Conservation (phyloP, 2,888 invertebrate genomes). For the Hypomecis atomaria region DNA sequence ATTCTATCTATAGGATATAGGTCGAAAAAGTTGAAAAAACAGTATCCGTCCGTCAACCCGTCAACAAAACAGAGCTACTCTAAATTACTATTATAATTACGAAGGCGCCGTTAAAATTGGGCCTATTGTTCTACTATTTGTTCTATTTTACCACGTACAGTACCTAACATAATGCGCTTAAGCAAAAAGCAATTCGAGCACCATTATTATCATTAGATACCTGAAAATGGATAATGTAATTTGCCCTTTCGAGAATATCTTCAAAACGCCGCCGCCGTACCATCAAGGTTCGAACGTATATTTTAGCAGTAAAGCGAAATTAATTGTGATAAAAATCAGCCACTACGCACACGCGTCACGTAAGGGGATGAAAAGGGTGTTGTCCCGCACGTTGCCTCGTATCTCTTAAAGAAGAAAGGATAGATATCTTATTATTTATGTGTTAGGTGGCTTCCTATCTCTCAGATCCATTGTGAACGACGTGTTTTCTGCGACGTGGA, state of each 20-base stretch:
- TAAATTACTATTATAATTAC: too few relatives aligned
- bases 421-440: slow-evolving; percentile 49
- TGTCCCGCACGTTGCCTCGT: slow-evolving; percentile 44
- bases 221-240: not conserved
- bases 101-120: too few relatives aligned
- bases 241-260: not conserved
- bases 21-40: too few relatives aligned
- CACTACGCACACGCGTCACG: slow-evolving; percentile 53
- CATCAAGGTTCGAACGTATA: slow-evolving; percentile 29
- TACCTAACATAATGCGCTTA: too few relatives aligned
- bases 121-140: too few relatives aligned
- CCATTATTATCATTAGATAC: too few relatives aligned
- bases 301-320: slow-evolving; percentile 42
- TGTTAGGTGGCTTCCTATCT: slow-evolving; percentile 31
- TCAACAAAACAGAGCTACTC: too few relatives aligned
- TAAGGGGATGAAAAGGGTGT: slow-evolving; percentile 55
- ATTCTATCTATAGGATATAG: too few relatives aligned
- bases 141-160: too few relatives aligned
- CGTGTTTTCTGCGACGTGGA: slow-evolving; percentile 5
- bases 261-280: not conserved
- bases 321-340: slow-evolving; percentile 57
- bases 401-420: slow-evolving; percentile 42
- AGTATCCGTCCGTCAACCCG: too few relatives aligned
- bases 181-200: too few relatives aligned
- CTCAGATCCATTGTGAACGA: slow-evolving; percentile 19